These are phyloP conservation scores for Drosophila atroscutellata DNA, from an alignment of 2,888 invertebrate species.

Conservation along the genomic window DNA sequence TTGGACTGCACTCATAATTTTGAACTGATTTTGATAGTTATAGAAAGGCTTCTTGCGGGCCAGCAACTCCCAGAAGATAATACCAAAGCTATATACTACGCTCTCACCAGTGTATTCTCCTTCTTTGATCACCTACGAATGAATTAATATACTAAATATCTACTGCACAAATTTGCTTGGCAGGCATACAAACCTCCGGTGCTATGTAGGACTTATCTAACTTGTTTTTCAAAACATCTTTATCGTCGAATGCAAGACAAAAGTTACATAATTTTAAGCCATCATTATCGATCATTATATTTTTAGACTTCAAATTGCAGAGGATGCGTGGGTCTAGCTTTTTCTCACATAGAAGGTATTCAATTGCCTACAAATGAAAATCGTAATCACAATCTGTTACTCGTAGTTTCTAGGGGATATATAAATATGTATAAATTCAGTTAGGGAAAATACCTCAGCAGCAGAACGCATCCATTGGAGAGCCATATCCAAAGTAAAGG, in stretches of 20 bases:
- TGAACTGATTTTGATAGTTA: background rate
- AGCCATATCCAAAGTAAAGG: background rate
- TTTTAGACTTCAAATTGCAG: background rate
- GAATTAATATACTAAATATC: background rate
- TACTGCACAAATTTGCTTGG: background rate
- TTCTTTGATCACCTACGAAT: background rate
- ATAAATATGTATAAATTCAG: background rate
- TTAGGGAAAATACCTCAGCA: background rate
- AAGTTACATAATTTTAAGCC: too few relatives aligned
- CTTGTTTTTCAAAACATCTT: too few relatives aligned
- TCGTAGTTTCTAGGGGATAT: background rate
- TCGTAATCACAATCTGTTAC: background rate
- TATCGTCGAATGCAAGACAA: too few relatives aligned
- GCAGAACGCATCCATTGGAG: background rate
- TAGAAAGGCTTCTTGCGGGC: constrained; percentile 1
- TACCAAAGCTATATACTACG: constrained; percentile 12
- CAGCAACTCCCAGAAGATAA: constrained; percentile 17
- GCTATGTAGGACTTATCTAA: too few relatives aligned
- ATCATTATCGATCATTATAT: background rate
- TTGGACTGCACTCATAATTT: background rate
- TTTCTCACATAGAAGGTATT: background rate
- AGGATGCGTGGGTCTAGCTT: background rate
- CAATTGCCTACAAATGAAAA: constrained; percentile 1
- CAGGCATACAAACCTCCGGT: background rate
- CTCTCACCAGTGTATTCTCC: background rate